Evolutionary conservation across 2,888 invertebrate species (phyloP).

Genomic region (Rhamnusium bicolor): DNA sequence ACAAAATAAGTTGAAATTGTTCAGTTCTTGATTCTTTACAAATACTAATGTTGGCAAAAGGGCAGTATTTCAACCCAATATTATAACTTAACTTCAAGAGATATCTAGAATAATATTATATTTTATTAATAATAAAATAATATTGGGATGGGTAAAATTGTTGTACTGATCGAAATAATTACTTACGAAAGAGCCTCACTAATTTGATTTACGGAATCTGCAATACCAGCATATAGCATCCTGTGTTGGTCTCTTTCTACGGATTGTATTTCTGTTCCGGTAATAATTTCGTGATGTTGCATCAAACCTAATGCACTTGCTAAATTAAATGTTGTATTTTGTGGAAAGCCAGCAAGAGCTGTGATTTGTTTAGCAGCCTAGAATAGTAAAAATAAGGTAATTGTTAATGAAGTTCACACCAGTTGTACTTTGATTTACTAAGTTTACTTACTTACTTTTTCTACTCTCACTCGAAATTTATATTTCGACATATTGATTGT

Average conservation of each 20-base stretch:
- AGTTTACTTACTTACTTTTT: no score
- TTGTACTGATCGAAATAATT: neutral
- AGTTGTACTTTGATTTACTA: no score
- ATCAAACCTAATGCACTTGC: slow-evolving; percentile 80
- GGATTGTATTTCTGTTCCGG: slow-evolving; percentile 87
- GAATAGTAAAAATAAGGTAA: slow-evolving; percentile 12
- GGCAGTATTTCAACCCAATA: slow-evolving; percentile 72
- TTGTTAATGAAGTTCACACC: no score
- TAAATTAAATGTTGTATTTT: neutral
- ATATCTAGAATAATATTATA: slow-evolving; percentile 33
- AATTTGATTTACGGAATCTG: slow-evolving; percentile 72
- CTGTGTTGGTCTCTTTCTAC: slow-evolving; percentile 90
- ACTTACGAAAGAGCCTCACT: slow-evolving; percentile 36
- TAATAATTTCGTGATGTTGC: slow-evolving; percentile 94
- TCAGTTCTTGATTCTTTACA: slow-evolving; percentile 76
- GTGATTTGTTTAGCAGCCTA: slow-evolving; percentile 50
- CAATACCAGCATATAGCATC: slow-evolving; percentile 77
- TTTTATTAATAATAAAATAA: neutral
- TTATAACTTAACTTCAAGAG: slow-evolving; percentile 48
- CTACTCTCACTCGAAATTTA: no score
- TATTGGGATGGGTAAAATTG: neutral
- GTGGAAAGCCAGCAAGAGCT: slow-evolving; percentile 45
- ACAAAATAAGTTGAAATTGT: slow-evolving; percentile 82
- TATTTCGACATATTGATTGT: no score
- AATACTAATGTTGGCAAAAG: slow-evolving; percentile 82